Conservation (phyloP, 1,140 invertebrate genomes). For the Drosophila ercepeae region DNA sequence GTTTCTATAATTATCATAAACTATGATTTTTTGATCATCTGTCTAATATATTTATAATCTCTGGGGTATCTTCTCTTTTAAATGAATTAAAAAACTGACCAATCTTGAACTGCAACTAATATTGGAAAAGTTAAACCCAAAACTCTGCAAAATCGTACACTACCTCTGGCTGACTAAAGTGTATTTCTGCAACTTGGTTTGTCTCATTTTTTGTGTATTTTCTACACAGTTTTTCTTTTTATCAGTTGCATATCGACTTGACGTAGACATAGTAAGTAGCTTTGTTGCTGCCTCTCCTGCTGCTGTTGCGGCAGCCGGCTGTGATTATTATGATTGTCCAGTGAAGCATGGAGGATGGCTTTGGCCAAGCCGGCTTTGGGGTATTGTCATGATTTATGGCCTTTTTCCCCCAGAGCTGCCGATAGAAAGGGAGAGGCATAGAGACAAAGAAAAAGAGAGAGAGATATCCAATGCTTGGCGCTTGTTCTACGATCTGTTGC, state of each 20-base stretch:
- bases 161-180: neutral
- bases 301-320: conserved; percentile 50
- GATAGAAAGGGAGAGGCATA: conserved; percentile 14
- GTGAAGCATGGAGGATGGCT: conserved; percentile 76
- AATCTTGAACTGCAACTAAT: neutral
- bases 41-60: too few relatives aligned
- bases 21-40: too few relatives aligned
- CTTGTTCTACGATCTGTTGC: conserved; percentile 68
- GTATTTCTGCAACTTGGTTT: conserved; percentile 41
- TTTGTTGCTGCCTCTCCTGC: conserved; percentile 72
- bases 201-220: conserved; percentile 61
- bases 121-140: neutral
- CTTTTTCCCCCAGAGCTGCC: conserved; percentile 44
- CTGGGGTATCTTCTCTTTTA: too few relatives aligned
- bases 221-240: conserved; percentile 65
- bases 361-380: conserved; percentile 47
- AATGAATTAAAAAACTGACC: too few relatives aligned
- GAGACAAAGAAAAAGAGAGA: conserved; percentile 18
- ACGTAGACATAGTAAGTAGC: conserved; percentile 81
- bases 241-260: conserved; percentile 78
- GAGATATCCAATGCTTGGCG: conserved; percentile 40
- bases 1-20: too few relatives aligned
- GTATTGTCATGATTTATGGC: conserved; percentile 72
- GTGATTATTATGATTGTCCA: conserved; percentile 81
- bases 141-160: neutral